phyloP scores from a whole-genome alignment of 1,140 invertebrate species.

The Diabrotica undecimpunctata region DNA sequence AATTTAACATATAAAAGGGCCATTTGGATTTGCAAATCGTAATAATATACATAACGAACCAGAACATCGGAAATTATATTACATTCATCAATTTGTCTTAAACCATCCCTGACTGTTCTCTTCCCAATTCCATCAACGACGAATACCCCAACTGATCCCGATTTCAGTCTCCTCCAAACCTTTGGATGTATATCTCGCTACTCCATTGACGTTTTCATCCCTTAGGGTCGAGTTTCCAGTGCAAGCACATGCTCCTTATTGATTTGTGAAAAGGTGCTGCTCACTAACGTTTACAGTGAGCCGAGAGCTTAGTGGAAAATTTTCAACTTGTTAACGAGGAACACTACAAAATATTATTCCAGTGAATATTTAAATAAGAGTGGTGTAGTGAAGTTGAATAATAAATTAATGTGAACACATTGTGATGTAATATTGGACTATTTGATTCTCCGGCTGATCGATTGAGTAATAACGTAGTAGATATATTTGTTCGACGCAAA shows the following conservation, averaged over 20 bases:
- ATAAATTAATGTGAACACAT: no score
- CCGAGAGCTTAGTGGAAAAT: neutral
- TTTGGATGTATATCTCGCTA: neutral
- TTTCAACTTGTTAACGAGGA: neutral
- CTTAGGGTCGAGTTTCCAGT: constrained; percentile 9
- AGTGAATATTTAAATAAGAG: no score
- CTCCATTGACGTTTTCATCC: neutral
- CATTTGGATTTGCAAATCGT: no score
- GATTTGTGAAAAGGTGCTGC: constrained; percentile 2
- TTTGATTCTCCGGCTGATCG: no score
- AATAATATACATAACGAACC: no score
- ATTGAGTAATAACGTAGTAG: no score
- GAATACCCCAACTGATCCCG: constrained; percentile 11
- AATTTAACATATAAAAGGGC: no score
- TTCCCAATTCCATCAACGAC: neutral
- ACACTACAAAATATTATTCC: no score
- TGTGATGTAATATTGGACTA: no score
- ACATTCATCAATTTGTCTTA: neutral
- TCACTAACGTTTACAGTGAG: neutral
- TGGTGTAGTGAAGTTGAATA: no score
- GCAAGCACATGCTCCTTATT: constrained; percentile 17
- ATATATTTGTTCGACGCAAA: no score
- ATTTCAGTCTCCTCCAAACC: constrained; percentile 12
- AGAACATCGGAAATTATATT: neutral
- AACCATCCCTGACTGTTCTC: neutral